Evolutionary conservation across 2,113 vertebrate genomes (phyloP), one percentile per base, ranked within the genome.

Genomic region (Phylloscopus whistleri): DNA sequence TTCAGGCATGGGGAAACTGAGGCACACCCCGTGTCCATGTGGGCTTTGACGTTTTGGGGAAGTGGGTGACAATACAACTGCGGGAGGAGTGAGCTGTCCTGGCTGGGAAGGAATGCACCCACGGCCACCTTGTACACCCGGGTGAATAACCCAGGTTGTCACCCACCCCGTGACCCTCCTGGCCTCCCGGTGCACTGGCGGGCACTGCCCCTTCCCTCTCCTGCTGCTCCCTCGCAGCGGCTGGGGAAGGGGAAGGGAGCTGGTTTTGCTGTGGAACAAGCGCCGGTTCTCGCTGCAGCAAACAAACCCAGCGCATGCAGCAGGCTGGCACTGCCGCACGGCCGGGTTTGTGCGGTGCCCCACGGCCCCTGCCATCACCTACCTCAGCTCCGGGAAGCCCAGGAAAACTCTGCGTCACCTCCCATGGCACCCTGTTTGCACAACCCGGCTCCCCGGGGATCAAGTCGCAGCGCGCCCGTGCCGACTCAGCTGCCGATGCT

Each of bases 1-100:
- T 68, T 87, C 10, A 33, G 59, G 74, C 44, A 63, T 27, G 82
- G 92, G 95, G 94, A 96, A 95, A 92, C 87, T n/a, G 90, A 95
- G 90, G 95, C 95, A 96, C 88, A 1, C 69, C 81, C 74, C 1
- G 1, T 0, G 0, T 4, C 19, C 48, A 3, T 0, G 0, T 0
- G 0, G 15, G 43, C 39, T 63, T 37, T 48, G 12, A 16, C 5
- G 1, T 9, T 55, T 60, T 16, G 5, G 53, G 62, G 62, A 88
- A 83, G 67, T 3, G 13, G 53, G 30, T 69, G 84, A 59, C 48
- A 20, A 6, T 0, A 5, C 2, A 39, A 33, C 24, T 2, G 5
- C 0, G 1, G 51, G 16, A 86, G 21, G 56, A 73, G 24, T 0
- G 11, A 84, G 72, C 80, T 2, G 9, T 49, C 17, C 72, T 1